Evolutionary conservation across 2,888 invertebrate species (phyloP).

Genomic region (Andrena marginata): DNA sequence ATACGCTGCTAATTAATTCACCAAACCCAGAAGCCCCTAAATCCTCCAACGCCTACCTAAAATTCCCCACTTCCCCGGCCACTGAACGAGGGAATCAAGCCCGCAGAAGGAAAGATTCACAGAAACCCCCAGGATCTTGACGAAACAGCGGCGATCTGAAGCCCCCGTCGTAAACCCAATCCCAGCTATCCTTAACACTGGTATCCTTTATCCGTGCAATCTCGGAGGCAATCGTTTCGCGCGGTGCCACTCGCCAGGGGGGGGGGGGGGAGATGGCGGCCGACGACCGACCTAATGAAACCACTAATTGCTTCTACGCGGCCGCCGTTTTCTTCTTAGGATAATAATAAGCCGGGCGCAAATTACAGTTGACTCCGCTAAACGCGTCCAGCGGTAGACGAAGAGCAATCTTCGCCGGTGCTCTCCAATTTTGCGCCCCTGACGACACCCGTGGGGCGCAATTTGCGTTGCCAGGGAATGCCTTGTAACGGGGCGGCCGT

Average conservation of each 20-base stretch:
- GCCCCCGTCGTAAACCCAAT: background rate
- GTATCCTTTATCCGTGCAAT: slow-evolving; percentile 11
- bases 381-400: slow-evolving; percentile 61
- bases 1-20: background rate
- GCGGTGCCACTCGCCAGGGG: slow-evolving; percentile 1
- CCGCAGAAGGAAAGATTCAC: background rate
- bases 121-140: background rate
- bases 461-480: slow-evolving; percentile 71
- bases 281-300: slow-evolving; percentile 39
- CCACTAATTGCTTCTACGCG: slow-evolving; percentile 54
- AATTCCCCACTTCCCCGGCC: background rate
- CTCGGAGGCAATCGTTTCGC: slow-evolving; percentile 26
- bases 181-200: background rate
- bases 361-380: slow-evolving; percentile 61
- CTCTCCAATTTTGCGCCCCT: slow-evolving; percentile 73
- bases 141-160: background rate
- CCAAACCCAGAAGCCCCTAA: background rate
- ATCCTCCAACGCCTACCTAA: background rate
- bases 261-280: background rate
- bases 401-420: slow-evolving; percentile 68
- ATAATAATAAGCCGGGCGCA: slow-evolving; percentile 61
- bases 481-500: slow-evolving; percentile 38
- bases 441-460: slow-evolving; percentile 72
- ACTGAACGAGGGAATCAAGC: background rate
- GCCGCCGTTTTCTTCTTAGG: slow-evolving; percentile 46